phyloP scores from a whole-genome alignment of 2,888 invertebrate species.

The Calameuta idolon region DNA sequence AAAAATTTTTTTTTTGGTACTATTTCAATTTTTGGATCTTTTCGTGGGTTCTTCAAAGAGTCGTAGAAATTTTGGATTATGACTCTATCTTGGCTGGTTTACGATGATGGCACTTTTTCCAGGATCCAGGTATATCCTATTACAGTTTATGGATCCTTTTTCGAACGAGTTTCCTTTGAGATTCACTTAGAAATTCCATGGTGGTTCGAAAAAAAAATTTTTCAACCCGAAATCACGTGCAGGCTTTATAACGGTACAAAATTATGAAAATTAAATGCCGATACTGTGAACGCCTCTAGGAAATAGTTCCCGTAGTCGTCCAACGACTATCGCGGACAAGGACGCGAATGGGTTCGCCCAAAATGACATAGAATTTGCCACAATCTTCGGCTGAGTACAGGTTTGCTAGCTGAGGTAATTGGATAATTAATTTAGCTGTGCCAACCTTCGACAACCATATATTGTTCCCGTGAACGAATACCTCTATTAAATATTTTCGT shows the following conservation, averaged over 20 bases:
- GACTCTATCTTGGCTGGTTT: neutral
- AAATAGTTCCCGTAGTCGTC: neutral
- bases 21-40: no score
- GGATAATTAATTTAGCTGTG: slow-evolving; percentile 2
- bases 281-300: neutral
- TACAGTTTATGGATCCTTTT: neutral
- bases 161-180: neutral
- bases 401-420: neutral
- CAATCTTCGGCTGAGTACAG: slow-evolving; percentile 33
- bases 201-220: neutral
- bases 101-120: neutral
- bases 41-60: no score
- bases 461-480: neutral
- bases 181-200: neutral
- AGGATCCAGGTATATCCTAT: neutral
- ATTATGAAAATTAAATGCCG: slow-evolving; percentile 7
- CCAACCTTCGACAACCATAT: neutral
- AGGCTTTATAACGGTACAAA: neutral
- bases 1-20: neutral
- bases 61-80: neutral
- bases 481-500: neutral
- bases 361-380: slow-evolving; percentile 52
- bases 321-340: neutral
- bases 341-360: slow-evolving; percentile 27
- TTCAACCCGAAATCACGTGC: neutral